Evolutionary conservation across 1,140 invertebrate genomes (phyloP), one percentile per base, ranked within the genome.

Genomic region (Pogonomyrmex californicus): DNA sequence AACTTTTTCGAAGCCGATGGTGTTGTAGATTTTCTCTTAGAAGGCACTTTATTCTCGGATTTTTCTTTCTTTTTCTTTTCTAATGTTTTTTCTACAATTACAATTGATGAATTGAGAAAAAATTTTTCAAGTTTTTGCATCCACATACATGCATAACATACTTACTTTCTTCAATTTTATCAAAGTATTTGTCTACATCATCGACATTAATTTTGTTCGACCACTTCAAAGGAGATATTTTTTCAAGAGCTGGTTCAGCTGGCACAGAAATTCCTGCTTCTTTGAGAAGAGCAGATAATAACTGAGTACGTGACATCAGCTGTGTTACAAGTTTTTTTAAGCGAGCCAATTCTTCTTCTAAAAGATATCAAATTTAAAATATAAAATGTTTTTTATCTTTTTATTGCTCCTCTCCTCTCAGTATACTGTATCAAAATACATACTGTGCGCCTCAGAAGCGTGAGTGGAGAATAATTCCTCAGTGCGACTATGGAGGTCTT

Each of bases 211-310:
- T 94, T 91, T 95, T 95, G 78, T 95, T 95, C 1, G 94, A 95
- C 95, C 95, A 95, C 87, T 95, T 95, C 3, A 95, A 87, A 1
- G 95, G 94, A 54, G 94, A 95, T 89, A 95, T 95, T 90, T 95
- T 95, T 88, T 95, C 95, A 76, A 95, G 87, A 7, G 95, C 95
- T 75, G 95, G 95, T 68, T 95, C 95, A 38, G 93, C 94, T 12
- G 95, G 95, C 6, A 95, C 93, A 54, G 93, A 91, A 44, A 95
- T 95, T n/a, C 95, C 95, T 83, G 95, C 95, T 62, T 95, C 93
- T 89, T 94, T 92, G 17, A 95, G 81, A 77, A 95, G 90, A 66
- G 93, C 91, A 1, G 95, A 94, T 1, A 95, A 83, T 44, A 95
- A 91, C 38, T 95, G 93, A n/a, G 92, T 95, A 7, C 94, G 93